These are phyloP conservation scores for Pedionomus torquatus DNA, from an alignment of 2,113 vertebrate species.

Conservation along the genomic window DNA sequence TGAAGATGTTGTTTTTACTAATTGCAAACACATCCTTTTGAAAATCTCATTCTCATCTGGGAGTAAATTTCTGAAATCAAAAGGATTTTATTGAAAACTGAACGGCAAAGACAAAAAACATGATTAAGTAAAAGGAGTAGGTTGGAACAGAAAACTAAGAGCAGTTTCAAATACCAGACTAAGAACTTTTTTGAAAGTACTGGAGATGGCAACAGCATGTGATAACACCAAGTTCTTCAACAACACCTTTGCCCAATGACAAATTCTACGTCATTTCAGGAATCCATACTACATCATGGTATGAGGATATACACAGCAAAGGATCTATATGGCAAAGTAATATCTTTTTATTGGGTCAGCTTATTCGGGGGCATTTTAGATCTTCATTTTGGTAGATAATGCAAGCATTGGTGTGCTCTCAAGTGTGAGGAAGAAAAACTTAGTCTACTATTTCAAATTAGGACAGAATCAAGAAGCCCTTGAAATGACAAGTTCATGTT, in stretches of 20 bases:
- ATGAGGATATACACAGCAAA: neutral
- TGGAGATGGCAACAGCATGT: neutral
- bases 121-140: neutral
- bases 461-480: neutral
- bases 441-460: neutral
- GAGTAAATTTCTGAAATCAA: slow-evolving; percentile 32
- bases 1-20: neutral
- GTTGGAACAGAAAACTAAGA: neutral
- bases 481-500: neutral
- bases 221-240: neutral
- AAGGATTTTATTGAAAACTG: neutral
- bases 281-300: neutral
- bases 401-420: neutral
- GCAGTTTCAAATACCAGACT: neutral
- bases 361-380: neutral
- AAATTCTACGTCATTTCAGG: neutral
- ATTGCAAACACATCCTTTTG: neutral
- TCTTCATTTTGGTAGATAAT: neutral
- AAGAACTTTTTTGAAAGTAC: neutral
- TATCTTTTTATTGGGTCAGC: neutral
- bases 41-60: neutral
- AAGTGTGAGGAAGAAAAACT: neutral
- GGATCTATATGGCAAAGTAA: neutral
- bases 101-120: neutral
- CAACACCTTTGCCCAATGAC: neutral